These are phyloP conservation scores for Panzeria rudis DNA, from an alignment of 2,888 invertebrate species.

Conservation along the genomic window DNA sequence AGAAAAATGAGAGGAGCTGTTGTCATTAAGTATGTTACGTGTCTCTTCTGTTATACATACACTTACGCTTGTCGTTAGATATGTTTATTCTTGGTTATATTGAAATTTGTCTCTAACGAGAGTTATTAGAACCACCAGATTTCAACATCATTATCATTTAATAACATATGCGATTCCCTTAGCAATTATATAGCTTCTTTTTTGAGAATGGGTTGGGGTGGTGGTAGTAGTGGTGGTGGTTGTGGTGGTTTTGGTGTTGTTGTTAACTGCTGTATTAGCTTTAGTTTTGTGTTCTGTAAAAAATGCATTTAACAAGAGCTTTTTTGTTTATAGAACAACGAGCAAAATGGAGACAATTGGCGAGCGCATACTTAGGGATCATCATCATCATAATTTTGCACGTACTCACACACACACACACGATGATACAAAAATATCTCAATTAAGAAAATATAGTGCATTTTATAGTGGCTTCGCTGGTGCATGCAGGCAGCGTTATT, in stretches of 20 bases:
- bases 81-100: conserved; percentile 15
- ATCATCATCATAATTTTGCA: background rate
- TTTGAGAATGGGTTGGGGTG: conserved; percentile 38
- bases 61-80: conserved; percentile 44
- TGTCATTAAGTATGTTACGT: conserved; percentile 23
- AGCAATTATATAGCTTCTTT: conserved; percentile 68
- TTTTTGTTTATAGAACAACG: background rate
- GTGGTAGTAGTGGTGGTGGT: conserved; percentile 8
- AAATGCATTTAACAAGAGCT: background rate
- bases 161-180: conserved; percentile 71
- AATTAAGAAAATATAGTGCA: background rate
- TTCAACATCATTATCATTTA: conserved; percentile 56
- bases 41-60: conserved; percentile 36
- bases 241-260: background rate
- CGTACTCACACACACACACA: conserved; percentile 10
- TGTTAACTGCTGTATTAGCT: background rate
- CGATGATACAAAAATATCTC: background rate
- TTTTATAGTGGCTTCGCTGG: background rate
- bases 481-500: conserved; percentile 29
- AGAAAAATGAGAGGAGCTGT: conserved; percentile 41
- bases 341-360: background rate
- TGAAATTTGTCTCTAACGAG: conserved; percentile 1
- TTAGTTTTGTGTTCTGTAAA: conserved; percentile 58
- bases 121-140: conserved; percentile 49
- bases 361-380: background rate